Base-by-base conservation (phyloP, 2,113 vertebrate species). In the Laticauda laticaudata region DNA sequence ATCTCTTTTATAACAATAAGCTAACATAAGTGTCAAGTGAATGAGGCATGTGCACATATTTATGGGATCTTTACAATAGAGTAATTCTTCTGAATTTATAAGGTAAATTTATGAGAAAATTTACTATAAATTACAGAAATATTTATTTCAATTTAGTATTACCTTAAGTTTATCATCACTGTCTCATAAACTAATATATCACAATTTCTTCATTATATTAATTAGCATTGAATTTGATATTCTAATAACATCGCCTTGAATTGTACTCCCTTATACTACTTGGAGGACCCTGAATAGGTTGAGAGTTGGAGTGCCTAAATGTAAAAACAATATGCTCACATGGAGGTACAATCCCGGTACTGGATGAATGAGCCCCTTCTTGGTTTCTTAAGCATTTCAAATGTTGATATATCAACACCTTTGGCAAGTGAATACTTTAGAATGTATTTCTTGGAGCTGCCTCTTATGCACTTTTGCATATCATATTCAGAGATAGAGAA, bases 51-150 rank as follows among this genome's bases (percentile, higher is more conserved):
- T 23, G 39, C 43, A 85, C 43, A n/a, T 92, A 54, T 59, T 85
- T 85, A 12, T 39, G 75, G 43, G 18, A 57, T 43, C n/a, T 89
- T 81, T 57, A 20, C 48, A 39, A 45, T 86, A 48, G 85, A 86
- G 64, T 43, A 89, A 59, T 92, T 88, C 59, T 69, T 61, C n/a
- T 55, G 59, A 75, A 92, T 90, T 92, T 92, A 92, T 89, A 61
- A 89, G 87, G 61, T 57, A 14, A 89, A 45, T 45, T 45, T 45
- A 45, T 45, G 45, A 45, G 45, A 45, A 5, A 45, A 45, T 89
- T 92, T 85, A 69, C 69, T 18, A 92, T 92, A 85, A 89, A 92
- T 92, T 92, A 92, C 56, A 92, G 24, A 89, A 89, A 55, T 64
- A 56, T 81, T 81, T 85, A 89, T 57, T 51, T 10, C 51, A 51